phyloP scores from a whole-genome alignment of 2,113 vertebrate genomes.

The Tragelaphus strepsiceros region DNA sequence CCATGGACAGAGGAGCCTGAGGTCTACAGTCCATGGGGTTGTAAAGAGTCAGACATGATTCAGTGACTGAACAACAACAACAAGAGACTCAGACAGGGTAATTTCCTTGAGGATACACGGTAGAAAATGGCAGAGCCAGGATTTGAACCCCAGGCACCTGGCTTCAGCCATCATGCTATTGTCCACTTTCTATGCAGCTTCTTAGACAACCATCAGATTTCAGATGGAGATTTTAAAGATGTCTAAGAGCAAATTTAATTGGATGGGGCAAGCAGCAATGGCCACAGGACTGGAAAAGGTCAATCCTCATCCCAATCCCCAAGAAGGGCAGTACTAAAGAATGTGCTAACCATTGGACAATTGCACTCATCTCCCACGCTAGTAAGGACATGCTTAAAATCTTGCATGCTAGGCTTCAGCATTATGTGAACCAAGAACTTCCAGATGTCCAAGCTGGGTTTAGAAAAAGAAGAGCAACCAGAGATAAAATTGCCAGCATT shows the following conservation, averaged over 20 bases:
- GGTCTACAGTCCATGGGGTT: neutral
- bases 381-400: neutral
- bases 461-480: neutral
- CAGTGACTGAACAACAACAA: neutral
- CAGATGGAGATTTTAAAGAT: neutral
- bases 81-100: neutral
- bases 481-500: neutral
- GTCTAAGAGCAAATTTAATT: neutral
- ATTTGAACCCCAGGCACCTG: neutral
- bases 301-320: neutral
- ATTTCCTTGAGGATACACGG: neutral
- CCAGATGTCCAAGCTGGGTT: neutral
- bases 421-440: neutral
- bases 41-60: neutral
- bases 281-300: neutral
- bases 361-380: neutral
- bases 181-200: neutral
- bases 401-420: neutral
- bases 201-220: neutral
- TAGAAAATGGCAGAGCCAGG: neutral
- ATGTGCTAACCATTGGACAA: neutral
- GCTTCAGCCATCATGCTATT: no score
- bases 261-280: neutral
- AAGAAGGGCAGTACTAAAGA: neutral
- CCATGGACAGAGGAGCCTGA: neutral